phyloP scores from a whole-genome alignment of 2,797 vertebrate genomes.

The Paguma larvata region DNA sequence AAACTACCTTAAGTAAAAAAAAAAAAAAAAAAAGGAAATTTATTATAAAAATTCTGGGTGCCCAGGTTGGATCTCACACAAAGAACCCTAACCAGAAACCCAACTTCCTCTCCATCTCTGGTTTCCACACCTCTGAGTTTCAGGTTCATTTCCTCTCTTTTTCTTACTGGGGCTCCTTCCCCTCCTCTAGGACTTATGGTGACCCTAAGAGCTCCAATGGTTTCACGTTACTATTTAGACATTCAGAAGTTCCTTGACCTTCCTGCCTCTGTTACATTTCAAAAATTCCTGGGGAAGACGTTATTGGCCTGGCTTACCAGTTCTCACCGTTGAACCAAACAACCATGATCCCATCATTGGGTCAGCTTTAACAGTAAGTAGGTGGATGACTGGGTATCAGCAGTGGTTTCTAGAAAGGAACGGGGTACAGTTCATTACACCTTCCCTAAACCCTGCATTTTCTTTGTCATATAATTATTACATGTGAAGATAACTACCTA shows the following conservation, averaged over 20 bases:
- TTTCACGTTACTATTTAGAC: neutral
- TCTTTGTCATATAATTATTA: neutral
- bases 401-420: neutral
- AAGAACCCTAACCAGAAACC: constrained; percentile 30
- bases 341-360: neutral
- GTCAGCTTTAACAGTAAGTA: neutral
- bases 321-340: neutral
- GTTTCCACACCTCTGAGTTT: too few species aligned
- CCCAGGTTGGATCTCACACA: neutral
- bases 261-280: neutral
- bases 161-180: neutral
- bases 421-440: neutral
- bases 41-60: neutral
- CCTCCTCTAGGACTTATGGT: neutral
- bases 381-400: neutral
- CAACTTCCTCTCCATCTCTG: constrained; percentile 12
- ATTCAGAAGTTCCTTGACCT: neutral
- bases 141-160: neutral
- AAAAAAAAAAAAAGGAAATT: neutral
- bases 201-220: neutral
- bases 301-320: neutral
- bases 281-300: neutral
- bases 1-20: neutral
- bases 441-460: neutral
- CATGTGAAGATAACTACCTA: neutral